Conservation (phyloP, 2,888 invertebrate genomes). For the Amblyjoppa fuscipennis region DNA sequence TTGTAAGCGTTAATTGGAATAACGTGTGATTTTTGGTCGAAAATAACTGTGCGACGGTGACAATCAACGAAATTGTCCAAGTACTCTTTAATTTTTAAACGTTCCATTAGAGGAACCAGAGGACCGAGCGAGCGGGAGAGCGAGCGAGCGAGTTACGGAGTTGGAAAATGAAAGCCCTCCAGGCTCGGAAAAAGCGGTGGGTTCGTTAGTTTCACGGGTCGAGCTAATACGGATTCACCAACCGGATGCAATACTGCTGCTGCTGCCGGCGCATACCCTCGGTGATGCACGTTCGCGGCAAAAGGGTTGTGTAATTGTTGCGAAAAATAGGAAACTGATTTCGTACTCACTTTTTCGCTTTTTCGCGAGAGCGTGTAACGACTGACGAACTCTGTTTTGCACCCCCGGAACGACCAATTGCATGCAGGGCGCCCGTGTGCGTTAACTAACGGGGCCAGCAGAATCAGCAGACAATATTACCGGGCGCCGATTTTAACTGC, state of each 20-base stretch:
- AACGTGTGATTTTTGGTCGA: not conserved
- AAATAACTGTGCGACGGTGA: not conserved
- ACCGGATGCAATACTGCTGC: constrained; percentile 38
- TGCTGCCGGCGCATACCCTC: constrained; percentile 38
- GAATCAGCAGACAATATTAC: not conserved
- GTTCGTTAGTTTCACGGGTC: constrained; percentile 60
- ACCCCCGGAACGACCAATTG: constrained; percentile 3
- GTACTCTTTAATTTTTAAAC: not conserved
- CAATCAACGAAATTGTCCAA: constrained; percentile 6
- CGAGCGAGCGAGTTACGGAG: not conserved
- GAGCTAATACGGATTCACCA: constrained; percentile 34
- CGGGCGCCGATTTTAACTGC: constrained; percentile 3
- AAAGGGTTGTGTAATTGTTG: constrained; percentile 52
- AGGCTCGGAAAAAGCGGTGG: constrained; percentile 32
- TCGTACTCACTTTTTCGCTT: constrained; percentile 20
- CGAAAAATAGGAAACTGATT: constrained; percentile 57
- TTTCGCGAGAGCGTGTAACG: constrained; percentile 27
- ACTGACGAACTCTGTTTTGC: constrained; percentile 47
- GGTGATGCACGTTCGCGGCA: constrained; percentile 11
- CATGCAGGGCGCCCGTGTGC: not conserved
- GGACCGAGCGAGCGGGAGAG: not conserved
- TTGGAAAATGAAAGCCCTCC: constrained; percentile 16
- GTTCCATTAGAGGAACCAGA: constrained; percentile 2
- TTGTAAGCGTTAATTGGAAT: constrained; percentile 14
- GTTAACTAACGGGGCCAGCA: not conserved